phyloP scores from a whole-genome alignment of 2,888 invertebrate genomes.

The Nomada flava region DNA sequence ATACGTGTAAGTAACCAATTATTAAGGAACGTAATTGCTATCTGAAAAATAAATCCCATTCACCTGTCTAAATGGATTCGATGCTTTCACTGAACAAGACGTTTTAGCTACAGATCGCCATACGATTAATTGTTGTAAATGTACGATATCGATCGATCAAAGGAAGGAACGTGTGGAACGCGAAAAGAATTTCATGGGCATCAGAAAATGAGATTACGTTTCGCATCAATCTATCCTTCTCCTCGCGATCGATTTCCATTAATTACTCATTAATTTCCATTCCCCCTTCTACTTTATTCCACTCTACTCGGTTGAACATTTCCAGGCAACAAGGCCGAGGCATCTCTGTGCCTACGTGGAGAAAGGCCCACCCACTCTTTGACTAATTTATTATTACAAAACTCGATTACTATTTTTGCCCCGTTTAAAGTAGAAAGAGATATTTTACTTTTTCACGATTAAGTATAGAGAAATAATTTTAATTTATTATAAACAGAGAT shows the following conservation, averaged over 20 bases:
- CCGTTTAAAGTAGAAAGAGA: neutral
- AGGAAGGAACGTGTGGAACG: constrained; percentile 7
- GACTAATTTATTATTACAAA: neutral
- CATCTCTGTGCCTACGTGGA: neutral
- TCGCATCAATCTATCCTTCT: constrained; percentile 16
- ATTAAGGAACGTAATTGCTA: constrained; percentile 24
- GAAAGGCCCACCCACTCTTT: neutral
- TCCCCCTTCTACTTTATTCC: too few species aligned
- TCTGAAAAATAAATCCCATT: constrained; percentile 15
- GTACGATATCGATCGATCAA: neutral
- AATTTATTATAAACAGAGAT: too few species aligned
- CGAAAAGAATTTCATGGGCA: neutral
- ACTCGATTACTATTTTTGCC: neutral
- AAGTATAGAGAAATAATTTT: too few species aligned
- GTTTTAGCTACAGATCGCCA: neutral
- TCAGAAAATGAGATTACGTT: constrained; percentile 15
- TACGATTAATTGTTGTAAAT: constrained; percentile 22
- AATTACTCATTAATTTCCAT: constrained; percentile 28
- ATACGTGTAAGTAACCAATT: constrained; percentile 24
- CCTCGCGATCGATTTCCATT: constrained; percentile 21
- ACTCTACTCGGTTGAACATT: neutral
- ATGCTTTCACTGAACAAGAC: constrained; percentile 42
- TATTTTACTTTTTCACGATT: too few species aligned
- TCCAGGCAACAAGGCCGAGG: neutral
- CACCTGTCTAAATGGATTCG: constrained; percentile 15